Conservation (phyloP, 2,113 vertebrate genomes). For the Pan paniscus region DNA sequence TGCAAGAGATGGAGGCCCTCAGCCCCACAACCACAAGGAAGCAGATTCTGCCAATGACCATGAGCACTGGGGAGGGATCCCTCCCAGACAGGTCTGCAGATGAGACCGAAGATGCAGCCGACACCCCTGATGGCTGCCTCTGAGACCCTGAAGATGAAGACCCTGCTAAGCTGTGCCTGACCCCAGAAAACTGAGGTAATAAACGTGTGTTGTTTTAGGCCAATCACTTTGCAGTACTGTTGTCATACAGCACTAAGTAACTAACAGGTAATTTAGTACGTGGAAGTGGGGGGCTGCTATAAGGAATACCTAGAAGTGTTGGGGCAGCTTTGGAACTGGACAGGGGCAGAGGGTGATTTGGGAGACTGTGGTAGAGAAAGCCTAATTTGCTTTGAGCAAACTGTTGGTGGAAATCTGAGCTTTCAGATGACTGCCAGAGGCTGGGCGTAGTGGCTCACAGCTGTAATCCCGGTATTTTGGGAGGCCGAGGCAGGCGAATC, state of each 20-base stretch:
- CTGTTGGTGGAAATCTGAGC: neutral
- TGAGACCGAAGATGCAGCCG: neutral
- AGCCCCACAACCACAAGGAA: neutral
- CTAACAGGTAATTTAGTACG: rapidly evolving
- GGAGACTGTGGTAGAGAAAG: neutral
- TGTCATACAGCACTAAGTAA: rapidly evolving
- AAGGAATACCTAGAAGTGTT: rapidly evolving
- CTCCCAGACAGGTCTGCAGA: neutral
- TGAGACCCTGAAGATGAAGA: neutral
- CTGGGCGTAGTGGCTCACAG: no score
- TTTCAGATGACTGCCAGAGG: neutral
- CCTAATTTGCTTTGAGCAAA: neutral
- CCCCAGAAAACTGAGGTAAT: neutral
- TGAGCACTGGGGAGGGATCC: rapidly evolving
- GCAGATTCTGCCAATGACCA: neutral
- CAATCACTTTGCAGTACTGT: no score
- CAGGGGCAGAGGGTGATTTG: neutral
- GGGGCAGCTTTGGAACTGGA: neutral
- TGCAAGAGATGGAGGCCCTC: no score
- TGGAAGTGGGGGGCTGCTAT: rapidly evolving
- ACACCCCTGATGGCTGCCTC: neutral
- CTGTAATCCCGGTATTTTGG: no score
- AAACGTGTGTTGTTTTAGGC: no score
- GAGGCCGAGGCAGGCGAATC: no score
- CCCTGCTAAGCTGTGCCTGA: neutral